Conservation (phyloP, 2,113 vertebrate species). For the Candoia aspera region DNA sequence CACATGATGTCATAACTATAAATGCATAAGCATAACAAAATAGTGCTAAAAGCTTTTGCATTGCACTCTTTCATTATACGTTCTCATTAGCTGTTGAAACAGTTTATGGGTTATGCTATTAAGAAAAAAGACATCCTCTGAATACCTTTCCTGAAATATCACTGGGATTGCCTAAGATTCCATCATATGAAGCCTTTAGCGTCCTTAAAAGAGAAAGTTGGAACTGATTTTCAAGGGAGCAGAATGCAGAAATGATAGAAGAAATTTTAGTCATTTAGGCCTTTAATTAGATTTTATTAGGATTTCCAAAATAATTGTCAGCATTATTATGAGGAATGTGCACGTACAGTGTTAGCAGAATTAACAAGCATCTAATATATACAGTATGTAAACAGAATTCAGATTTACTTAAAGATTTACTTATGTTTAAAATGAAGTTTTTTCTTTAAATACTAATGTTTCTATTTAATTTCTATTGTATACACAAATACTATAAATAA, state of each 20-base stretch:
- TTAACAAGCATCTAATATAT: background rate
- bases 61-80: slow-evolving; percentile 49
- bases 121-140: slow-evolving; percentile 50
- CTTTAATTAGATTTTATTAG: slow-evolving; percentile 44
- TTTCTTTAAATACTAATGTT: slow-evolving; percentile 16
- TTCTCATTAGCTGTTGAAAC: slow-evolving; percentile 46
- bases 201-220: slow-evolving; percentile 44
- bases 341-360: background rate
- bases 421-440: background rate
- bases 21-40: slow-evolving; percentile 26
- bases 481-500: slow-evolving; percentile 31
- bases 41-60: slow-evolving; percentile 42
- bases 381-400: background rate
- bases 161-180: slow-evolving; percentile 21
- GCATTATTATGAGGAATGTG: background rate
- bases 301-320: slow-evolving; percentile 27
- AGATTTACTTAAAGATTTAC: slow-evolving; percentile 3
- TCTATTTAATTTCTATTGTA: background rate
- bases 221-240: slow-evolving; percentile 43
- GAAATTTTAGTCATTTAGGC: slow-evolving; percentile 51
- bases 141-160: slow-evolving; percentile 33
- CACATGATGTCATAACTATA: slow-evolving; percentile 32
- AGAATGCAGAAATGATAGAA: slow-evolving; percentile 44
- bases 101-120: slow-evolving; percentile 45
- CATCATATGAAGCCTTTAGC: slow-evolving; percentile 24